Base-by-base conservation (phyloP, 2,113 vertebrate species). In the Anhinga anhinga region DNA sequence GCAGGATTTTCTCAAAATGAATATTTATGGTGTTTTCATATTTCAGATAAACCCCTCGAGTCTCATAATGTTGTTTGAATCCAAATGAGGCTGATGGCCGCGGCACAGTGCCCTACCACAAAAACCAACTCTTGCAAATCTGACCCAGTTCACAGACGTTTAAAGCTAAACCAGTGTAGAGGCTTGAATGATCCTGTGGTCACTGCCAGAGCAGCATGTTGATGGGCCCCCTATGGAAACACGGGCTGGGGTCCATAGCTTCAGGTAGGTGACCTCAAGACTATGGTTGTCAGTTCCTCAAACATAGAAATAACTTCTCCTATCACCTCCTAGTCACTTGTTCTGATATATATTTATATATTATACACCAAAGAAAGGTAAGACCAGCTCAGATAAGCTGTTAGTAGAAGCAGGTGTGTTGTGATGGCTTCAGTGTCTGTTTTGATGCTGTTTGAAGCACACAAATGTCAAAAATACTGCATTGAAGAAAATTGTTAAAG, bases 21-120 rank as follows among this genome's bases (percentile, higher is more conserved):
- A 36, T 97, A 93, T 96, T 96, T 93, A 95, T 97, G 81, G 61
- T 91, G 77, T 93, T 95, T 95, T 91, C 85, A 76, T 93, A 92
- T 94, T 98, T 97, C 93, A 92, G 90, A 88, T 96, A 87, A 93
- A 85, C 82, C 93, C 77, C 94, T 90, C 0, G 82, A 94, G 93
- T 61, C 91, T 90, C 82, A 53, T 94, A 93, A 92, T 34, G 87
- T 23, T 86, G 90, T 87, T 90, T 78, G 94, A 97, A 93, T 91
- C 82, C 61, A 89, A 93, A 92, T 90, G 93, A 96, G 82, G 82
- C 86, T 93, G 94, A 92, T 95, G 90, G 86, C 83, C 23, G 1
- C 13, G 34, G 87, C 93, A 72, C 47, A 13, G 76, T 74, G 94
- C 95, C 92, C 87, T 72, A 71, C 93, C 94, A 94, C 93, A 89